A percentile compares a stretch with the other conserved stretches of the same genome.
phyloP scores from a whole-genome alignment of 2,888 invertebrate species.

The Patella caerulea region DNA sequence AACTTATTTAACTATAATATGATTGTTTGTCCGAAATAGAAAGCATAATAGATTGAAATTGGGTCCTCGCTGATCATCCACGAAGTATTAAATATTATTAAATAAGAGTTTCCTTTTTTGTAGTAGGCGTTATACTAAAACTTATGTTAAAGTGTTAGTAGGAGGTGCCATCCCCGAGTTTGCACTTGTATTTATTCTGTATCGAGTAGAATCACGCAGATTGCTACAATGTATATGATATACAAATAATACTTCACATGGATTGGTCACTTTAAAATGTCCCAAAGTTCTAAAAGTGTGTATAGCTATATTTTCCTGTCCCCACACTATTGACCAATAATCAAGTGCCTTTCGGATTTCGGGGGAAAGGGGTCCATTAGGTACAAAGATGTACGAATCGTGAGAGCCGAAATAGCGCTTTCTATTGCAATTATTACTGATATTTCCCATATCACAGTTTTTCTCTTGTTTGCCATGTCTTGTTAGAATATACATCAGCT shows the following conservation, averaged over 20 bases:
- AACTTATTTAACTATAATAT: too few relatives aligned
- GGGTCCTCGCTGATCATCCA: too few relatives aligned
- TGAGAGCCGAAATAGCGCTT: conserved; percentile 15
- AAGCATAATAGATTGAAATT: too few relatives aligned
- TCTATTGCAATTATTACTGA: background rate
- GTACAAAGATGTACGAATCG: conserved; percentile 24
- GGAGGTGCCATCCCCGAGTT: background rate
- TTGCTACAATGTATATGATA: conserved; percentile 23
- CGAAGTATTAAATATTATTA: too few relatives aligned
- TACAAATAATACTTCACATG: conserved; percentile 21
- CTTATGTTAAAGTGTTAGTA: background rate
- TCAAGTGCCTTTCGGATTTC: background rate
- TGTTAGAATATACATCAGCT: conserved; percentile 19
- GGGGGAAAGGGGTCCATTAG: background rate
- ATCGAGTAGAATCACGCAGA: background rate
- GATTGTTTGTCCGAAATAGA: too few relatives aligned
- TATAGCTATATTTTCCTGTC: conserved; percentile 13
- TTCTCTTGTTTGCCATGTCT: conserved; percentile 18
- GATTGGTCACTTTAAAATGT: conserved; percentile 20
- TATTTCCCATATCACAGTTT: conserved; percentile 16
- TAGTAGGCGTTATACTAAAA: too few relatives aligned
- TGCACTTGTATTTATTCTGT: too few relatives aligned
- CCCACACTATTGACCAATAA: background rate
- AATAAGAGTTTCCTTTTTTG: too few relatives aligned
- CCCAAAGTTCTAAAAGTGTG: conserved; percentile 15